phyloP scores from a whole-genome alignment of 2,888 invertebrate genomes.

The Shargacucullia verbasci region DNA sequence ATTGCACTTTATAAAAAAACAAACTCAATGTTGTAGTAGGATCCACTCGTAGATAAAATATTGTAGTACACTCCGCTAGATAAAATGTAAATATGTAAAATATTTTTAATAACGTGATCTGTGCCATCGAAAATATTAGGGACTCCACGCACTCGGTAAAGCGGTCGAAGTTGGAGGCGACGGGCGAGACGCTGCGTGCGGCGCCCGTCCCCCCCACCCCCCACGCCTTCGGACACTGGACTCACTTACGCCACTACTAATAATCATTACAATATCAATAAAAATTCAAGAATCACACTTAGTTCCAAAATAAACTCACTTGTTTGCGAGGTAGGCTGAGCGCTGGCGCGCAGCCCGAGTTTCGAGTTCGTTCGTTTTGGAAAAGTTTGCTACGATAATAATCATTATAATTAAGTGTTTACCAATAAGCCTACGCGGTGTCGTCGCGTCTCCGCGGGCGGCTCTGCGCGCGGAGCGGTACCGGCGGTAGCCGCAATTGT shows the following conservation, averaged over 20 bases:
- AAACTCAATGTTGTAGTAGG: conserved; percentile 89
- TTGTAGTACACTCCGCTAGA: conserved; percentile 88
- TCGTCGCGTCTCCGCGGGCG: conserved; percentile 85
- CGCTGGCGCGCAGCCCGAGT: conserved; percentile 89
- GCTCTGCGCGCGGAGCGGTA: conserved; percentile 61
- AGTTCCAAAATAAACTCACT: conserved; percentile 94
- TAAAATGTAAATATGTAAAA: conserved; percentile 89
- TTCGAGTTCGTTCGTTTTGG: conserved; percentile 90
- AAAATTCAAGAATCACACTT: conserved; percentile 93
- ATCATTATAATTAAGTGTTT: conserved; percentile 88
- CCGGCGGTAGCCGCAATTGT: conserved; percentile 46
- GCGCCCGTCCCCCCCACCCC: conserved; percentile 69
- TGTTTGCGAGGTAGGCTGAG: conserved; percentile 92
- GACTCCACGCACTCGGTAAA: conserved; percentile 86
- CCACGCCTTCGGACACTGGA: conserved; percentile 73
- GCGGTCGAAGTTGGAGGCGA: conserved; percentile 74
- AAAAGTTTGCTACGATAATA: conserved; percentile 89
- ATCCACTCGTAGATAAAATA: conserved; percentile 88
- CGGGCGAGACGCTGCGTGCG: conserved; percentile 47
- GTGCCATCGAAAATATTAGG: conserved; percentile 87
- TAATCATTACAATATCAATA: conserved; percentile 89
- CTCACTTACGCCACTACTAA: conserved; percentile 88
- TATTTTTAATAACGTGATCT: conserved; percentile 88
- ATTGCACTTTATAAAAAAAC: conserved; percentile 88
- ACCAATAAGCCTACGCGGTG: conserved; percentile 88